Evolutionary conservation across 2,888 invertebrate genomes (phyloP), one percentile per base, ranked within the genome.

Genomic region (Schizotus pectinicornis): DNA sequence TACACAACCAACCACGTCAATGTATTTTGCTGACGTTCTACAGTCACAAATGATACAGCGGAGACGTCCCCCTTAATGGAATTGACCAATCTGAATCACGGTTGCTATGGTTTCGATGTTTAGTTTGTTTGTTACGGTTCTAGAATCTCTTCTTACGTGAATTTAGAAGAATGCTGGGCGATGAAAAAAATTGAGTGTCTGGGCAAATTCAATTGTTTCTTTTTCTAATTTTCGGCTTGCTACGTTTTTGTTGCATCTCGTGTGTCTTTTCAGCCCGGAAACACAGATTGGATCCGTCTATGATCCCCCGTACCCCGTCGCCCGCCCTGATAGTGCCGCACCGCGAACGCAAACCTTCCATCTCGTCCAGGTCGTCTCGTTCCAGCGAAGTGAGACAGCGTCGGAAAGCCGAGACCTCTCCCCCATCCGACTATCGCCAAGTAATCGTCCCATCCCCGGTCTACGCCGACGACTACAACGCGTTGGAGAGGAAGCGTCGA

Each of bases 401-500:
- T 33, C 73, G 78, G 65, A 76, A 78, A 60, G 71, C 69, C 34
- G 77, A 78, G 43, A 67, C 66, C 42, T 69, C 73, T 7, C 74
- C 79, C 7, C 73, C 76, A 3, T 59, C 68, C 38, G 74, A 72
- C 11, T 72, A 71, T 55, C 64, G 69, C 13, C 67, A 69, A 60
- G 67, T 67, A 6, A 48, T 65, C 36, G 61, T 58, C 3, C 22
- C 22, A 5, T 73, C 76, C 8, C 74, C 77, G 1, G 47, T 61
- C 3, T 72, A 69, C 45, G 74, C 77, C 3, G 84, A 84, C 51
- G 83, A 84, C 62, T 83, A 84, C 56, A 83, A 85, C 35, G 80
- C 81, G 65, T 74, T 63, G 3, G 75, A 76, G 46, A 67, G 82
- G 52, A 83, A 84, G 63, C 85, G 85, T 65, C 85, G 86, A 70